Evolutionary conservation across 2,113 vertebrate species (phyloP).

Genomic region (Asarcornis scutulata): DNA sequence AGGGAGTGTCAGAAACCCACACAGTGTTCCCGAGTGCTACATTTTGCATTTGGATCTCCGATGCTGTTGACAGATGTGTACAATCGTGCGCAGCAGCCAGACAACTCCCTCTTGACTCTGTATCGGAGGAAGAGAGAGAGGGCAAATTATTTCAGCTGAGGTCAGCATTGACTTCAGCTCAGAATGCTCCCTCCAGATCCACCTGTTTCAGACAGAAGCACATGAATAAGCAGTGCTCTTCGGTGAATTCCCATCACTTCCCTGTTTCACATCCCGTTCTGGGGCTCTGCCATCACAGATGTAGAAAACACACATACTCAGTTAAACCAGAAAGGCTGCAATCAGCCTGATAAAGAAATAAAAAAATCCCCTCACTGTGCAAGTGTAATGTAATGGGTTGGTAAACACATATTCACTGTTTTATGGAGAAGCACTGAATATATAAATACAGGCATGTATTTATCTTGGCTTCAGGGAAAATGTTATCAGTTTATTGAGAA

Average conservation of each 20-base stretch:
- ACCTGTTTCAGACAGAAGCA: slow-evolving; percentile 64
- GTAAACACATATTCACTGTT: neutral
- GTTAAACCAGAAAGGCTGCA: neutral
- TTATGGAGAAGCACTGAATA: neutral
- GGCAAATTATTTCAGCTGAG: slow-evolving; percentile 62
- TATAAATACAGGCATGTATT: neutral
- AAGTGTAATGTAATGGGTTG: neutral
- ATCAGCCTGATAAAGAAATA: neutral
- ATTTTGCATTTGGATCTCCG: slow-evolving; percentile 32
- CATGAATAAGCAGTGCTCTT: neutral
- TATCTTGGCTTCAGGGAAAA: neutral
- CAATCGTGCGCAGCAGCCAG: slow-evolving; percentile 47
- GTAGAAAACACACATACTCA: neutral
- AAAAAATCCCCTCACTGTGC: neutral
- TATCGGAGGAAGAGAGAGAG: slow-evolving; percentile 17
- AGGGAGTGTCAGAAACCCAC: slow-evolving; percentile 49
- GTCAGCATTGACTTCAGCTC: slow-evolving; percentile 50
- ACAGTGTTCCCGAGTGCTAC: neutral
- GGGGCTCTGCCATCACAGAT: slow-evolving; percentile 7
- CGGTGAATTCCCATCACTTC: neutral
- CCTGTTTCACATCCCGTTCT: slow-evolving; percentile 21
- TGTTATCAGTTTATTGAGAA: neutral
- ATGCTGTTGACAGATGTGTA: slow-evolving; percentile 66
- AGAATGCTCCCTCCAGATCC: slow-evolving; percentile 57
- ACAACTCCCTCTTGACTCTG: slow-evolving; percentile 54